Conservation (phyloP, 2,888 invertebrate genomes). For the Aplocera efformata region DNA sequence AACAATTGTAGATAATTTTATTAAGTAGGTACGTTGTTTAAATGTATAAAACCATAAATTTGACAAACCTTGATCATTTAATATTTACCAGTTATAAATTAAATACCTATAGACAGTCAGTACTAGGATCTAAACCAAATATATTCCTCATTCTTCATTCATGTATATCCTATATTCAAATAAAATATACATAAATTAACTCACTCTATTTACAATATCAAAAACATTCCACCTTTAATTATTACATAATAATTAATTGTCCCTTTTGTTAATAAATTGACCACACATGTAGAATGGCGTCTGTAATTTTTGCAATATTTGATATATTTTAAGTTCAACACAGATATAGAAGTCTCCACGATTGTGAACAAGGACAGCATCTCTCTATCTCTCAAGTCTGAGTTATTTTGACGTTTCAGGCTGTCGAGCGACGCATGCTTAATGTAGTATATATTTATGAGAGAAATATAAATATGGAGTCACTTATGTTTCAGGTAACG, state of each 20-base stretch:
- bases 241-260: conserved; percentile 9
- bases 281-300: too few species aligned
- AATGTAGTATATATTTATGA: too few species aligned
- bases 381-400: too few species aligned
- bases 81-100: conserved; percentile 26
- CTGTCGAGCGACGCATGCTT: too few species aligned
- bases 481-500: too few species aligned
- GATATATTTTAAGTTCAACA: too few species aligned
- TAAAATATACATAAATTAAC: conserved; percentile 41
- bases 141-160: conserved; percentile 36
- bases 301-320: too few species aligned
- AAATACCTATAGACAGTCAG: conserved; percentile 29
- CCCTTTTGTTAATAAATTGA: too few species aligned
- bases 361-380: too few species aligned
- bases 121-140: conserved; percentile 43
- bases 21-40: conserved; percentile 45
- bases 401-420: too few species aligned
- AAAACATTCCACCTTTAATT: conserved; percentile 27
- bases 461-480: too few species aligned
- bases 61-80: conserved; percentile 44
- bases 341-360: too few species aligned
- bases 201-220: conserved; percentile 49
- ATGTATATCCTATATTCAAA: conserved; percentile 33
- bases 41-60: conserved; percentile 55
- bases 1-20: conserved; percentile 50